Evolutionary conservation across 2,888 invertebrate species (phyloP), one percentile per base, ranked within the genome.

Genomic region (Ormyrus thymus): DNA sequence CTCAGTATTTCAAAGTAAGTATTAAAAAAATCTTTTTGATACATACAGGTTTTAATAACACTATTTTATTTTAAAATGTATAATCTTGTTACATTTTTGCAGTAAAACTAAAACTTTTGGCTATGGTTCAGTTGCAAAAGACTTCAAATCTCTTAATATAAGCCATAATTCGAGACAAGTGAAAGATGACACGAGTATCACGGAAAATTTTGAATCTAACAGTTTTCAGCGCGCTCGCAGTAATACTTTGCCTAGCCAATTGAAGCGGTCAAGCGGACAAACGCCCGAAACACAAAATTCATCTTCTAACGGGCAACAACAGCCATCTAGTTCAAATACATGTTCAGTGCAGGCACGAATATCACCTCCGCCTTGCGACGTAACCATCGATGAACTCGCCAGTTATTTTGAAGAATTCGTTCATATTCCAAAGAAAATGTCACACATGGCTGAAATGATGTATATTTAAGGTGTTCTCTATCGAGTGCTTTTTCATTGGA

Each of bases 371-470:
- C 92, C 94, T 2, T 95, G 95, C 91, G 97, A 98, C 92, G 94
- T 97, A 71, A 97, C 97, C 65, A 97, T 97, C 85, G 97, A 97
- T 90, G 98, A 98, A 91, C 92, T 98, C 85, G 97, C 98, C 81
- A 95, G 97, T 90, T 98, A 98, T 91, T 97, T 98, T 90, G 98
- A 98, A 91, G 96, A 97, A 82, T 94, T 96, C 91, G 96, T 98
- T 84, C 96, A 98, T 92, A 97, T 98, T 92, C 98, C 98, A 83
- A 97, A 97, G 91, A 98, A 98, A 90, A 98, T 98, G 98, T 97
- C 97, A 66, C 94, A 95, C 78, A 98, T 98, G 98, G 98, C 98
- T 79, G 97, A 98, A 92, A 97, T 97, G 97, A 98, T 98, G 98
- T 98, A 98, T 90, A 97, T 97, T 91, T 96, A 92, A 93, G 74